phyloP scores from a whole-genome alignment of 2,113 vertebrate species.

The Hoplias malabaricus region DNA sequence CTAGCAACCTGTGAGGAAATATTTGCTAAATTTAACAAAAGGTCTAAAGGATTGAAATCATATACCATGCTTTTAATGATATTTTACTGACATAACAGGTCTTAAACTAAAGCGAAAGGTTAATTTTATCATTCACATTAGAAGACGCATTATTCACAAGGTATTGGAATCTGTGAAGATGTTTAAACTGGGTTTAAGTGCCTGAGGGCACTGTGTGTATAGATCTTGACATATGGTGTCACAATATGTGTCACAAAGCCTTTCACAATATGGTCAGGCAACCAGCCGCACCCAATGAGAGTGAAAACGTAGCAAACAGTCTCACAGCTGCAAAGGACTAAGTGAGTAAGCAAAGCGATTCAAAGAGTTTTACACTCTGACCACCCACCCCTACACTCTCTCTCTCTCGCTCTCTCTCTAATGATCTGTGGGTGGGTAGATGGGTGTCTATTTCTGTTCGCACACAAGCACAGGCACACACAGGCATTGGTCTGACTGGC shows the following conservation, averaged over 20 bases:
- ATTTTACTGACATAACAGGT: no score
- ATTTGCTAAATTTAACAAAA: no score
- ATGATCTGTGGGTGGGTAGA: conserved; percentile 78
- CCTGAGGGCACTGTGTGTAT: conserved; percentile 2
- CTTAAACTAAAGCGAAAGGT: no score
- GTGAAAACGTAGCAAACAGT: neutral
- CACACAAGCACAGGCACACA: conserved; percentile 61
- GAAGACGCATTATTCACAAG: no score
- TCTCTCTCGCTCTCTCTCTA: conserved; percentile 65
- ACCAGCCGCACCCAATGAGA: conserved; percentile 11
- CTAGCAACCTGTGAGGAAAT: no score
- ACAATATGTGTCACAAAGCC: no score
- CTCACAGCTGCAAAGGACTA: neutral
- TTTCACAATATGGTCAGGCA: neutral
- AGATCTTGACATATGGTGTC: conserved; percentile 21
- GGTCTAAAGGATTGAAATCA: no score
- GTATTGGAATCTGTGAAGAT: no score
- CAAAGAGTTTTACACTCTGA: conserved; percentile 21
- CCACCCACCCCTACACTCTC: conserved; percentile 55
- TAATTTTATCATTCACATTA: no score
- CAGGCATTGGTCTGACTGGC: conserved; percentile 58
- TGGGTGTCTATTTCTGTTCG: conserved; percentile 76
- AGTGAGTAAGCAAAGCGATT: conserved; percentile 18
- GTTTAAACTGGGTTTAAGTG: neutral
- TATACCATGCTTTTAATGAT: no score